phyloP scores from a whole-genome alignment of 2,888 invertebrate genomes.

The Ectemnius cavifrons region DNA sequence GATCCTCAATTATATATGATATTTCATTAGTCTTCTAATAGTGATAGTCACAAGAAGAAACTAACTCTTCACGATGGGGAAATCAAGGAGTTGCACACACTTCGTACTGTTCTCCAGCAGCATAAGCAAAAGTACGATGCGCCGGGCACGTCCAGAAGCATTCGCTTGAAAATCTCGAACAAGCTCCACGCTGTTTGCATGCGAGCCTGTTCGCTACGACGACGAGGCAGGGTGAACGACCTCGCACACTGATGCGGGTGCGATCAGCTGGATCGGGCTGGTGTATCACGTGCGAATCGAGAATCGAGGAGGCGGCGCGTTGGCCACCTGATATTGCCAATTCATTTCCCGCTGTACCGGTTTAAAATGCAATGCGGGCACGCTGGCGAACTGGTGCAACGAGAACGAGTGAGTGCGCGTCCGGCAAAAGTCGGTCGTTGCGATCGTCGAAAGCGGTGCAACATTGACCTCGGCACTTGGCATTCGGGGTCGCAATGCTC shows the following conservation, averaged over 20 bases:
- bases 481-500: conserved; percentile 25
- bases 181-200: conserved; percentile 2
- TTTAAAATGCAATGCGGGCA: no score
- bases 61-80: no score
- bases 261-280: conserved; percentile 54
- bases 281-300: conserved; percentile 65
- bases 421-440: conserved; percentile 48
- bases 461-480: conserved; percentile 61
- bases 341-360: conserved; percentile 40
- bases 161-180: conserved; percentile 1
- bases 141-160: neutral
- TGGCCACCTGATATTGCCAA: conserved; percentile 45
- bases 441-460: conserved; percentile 33
- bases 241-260: conserved; percentile 25
- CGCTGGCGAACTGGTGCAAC: no score
- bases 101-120: neutral
- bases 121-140: neutral
- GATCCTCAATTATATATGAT: no score
- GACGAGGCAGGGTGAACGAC: conserved; percentile 54
- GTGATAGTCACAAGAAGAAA: no score
- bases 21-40: no score
- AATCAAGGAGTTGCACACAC: no score
- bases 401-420: conserved; percentile 30
- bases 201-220: neutral
- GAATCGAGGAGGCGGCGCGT: conserved; percentile 40